These are phyloP conservation scores for Crotalus horridus DNA, from an alignment of 2,113 vertebrate species.

Conservation along the genomic window DNA sequence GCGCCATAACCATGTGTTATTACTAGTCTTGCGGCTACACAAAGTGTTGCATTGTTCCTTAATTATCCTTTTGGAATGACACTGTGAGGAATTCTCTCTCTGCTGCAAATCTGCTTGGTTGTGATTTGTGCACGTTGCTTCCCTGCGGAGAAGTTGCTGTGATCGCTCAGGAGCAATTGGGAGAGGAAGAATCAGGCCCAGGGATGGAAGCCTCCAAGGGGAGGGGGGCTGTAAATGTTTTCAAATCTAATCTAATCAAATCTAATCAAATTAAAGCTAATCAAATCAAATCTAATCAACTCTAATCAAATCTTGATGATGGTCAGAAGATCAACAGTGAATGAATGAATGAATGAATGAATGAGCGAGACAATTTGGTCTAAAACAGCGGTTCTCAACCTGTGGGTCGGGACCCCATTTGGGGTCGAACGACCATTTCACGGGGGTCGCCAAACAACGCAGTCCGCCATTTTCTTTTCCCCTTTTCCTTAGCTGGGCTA, in stretches of 20 bases:
- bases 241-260: not conserved
- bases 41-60: conserved; percentile 51
- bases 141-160: not conserved
- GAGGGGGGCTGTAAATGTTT: too few species aligned
- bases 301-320: not conserved
- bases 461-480: too few species aligned
- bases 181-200: not conserved
- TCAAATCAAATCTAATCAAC: not conserved
- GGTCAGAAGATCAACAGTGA: not conserved
- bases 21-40: conserved; percentile 46
- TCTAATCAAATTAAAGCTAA: too few species aligned
- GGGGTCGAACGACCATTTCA: too few species aligned
- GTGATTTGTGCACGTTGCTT: conserved; percentile 55
- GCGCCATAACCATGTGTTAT: conserved; percentile 35
- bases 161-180: not conserved
- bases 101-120: conserved; percentile 58
- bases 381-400: too few species aligned
- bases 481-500: too few species aligned
- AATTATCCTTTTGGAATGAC: conserved; percentile 63
- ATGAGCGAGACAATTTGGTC: not conserved
- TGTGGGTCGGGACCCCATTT: too few species aligned
- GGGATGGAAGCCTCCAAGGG: not conserved
- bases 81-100: conserved; percentile 58
- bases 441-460: too few species aligned
- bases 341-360: not conserved